Evolutionary conservation across 2,888 invertebrate species (phyloP), one percentile per base, ranked within the genome.

Genomic region (Agrenia bidenticulata): DNA sequence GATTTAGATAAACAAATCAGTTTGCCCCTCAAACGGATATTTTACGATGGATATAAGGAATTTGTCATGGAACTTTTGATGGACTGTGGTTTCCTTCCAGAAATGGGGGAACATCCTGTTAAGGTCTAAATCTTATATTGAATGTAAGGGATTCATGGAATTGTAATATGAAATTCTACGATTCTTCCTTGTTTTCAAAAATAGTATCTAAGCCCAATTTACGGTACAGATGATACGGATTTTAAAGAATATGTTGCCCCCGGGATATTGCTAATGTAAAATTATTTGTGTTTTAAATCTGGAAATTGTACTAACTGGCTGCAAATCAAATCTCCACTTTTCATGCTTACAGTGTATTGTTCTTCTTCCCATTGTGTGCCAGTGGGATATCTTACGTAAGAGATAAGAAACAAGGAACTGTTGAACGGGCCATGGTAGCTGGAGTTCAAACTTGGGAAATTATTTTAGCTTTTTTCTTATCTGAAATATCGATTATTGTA

Each of bases 211-310:
- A n/a, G n/a, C n/a, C 93, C 93, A 42, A 90, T 93, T 78, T 93
- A 92, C 80, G 93, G 92, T 58, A 88, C 88, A 64, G 89, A 86
- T 80, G 88, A 91, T 79, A 94, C 94, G 2, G 92, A 90, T n/a
- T 95, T 95, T 79, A 94, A 94, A 0, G 93, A 95, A 80, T 96
- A 95, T 81, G 94, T 95, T 64, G 94, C 94, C n/a, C 94, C 95
- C 49, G 95, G 95, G 11, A 66, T 72, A 2, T 60, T 45, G 15
- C n/a, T 45, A 15, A n/a, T 5, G 45, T 45, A 45, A 45, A 32
- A 39, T 39, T 15, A 23, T 15, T 63, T 5, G 23, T 15, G 1
- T 27, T 9, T 53, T 15, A 51, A 23, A 61, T 15, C 19, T 23
- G 19, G 9, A 15, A 9, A n/a, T 11, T 23, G 4, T 15, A 24